phyloP scores from a whole-genome alignment of 2,888 invertebrate genomes.

The Cabera pusaria region DNA sequence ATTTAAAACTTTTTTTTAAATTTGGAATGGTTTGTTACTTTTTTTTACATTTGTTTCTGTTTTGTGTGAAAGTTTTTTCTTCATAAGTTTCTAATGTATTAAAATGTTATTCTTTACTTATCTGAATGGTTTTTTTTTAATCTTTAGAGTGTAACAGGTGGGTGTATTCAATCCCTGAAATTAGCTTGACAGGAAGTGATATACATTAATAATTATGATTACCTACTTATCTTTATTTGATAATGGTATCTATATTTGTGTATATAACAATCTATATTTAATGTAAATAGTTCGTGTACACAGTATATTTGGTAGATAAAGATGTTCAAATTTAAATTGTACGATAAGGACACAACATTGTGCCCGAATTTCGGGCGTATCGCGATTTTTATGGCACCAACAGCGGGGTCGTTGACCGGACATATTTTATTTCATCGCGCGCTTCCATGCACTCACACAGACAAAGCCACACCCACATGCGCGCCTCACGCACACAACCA shows the following conservation, averaged over 20 bases:
- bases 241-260: too few relatives aligned
- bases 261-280: too few relatives aligned
- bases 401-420: constrained; percentile 80
- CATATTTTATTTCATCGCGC: constrained; percentile 84
- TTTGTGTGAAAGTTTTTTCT: constrained; percentile 22
- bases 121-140: too few relatives aligned
- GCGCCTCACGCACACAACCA: constrained; percentile 59
- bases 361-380: constrained; percentile 78
- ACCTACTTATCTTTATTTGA: too few relatives aligned
- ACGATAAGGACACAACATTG: constrained; percentile 25
- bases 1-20: too few relatives aligned
- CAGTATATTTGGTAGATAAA: constrained; percentile 1
- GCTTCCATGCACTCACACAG: constrained; percentile 80
- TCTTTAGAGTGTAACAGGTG: too few relatives aligned
- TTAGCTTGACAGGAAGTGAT: too few relatives aligned
- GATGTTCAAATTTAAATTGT: constrained; percentile 1
- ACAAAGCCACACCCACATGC: constrained; percentile 61
- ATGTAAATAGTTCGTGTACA: too few relatives aligned
- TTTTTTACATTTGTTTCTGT: background rate
- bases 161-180: too few relatives aligned
- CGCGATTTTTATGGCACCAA: constrained; percentile 82
- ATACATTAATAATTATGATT: constrained; percentile 16
- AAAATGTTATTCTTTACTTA: too few relatives aligned
- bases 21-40: background rate
- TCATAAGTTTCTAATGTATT: too few relatives aligned